A percentile compares a stretch with the other conserved stretches of the same genome.
Conservation (phyloP, 2,888 invertebrate species). For the Neocrepidodera transversa region DNA sequence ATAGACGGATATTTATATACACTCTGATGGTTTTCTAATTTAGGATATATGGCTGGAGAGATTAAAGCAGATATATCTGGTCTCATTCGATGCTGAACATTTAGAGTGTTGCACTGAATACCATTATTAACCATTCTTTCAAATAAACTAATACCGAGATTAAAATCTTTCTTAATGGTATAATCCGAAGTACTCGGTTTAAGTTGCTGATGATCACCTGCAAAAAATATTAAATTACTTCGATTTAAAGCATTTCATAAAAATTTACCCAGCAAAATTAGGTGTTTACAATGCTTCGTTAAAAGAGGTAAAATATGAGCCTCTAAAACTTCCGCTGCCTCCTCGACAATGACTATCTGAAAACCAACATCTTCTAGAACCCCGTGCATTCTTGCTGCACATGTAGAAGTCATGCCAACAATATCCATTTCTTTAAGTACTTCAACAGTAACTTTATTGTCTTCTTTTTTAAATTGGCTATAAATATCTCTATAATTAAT, state of each 20-base stretch:
- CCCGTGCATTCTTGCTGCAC: slow-evolving; percentile 72
- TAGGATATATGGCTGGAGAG: slow-evolving; percentile 73
- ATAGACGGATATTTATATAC: no score
- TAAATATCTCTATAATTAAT: no score
- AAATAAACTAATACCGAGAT: slow-evolving; percentile 72
- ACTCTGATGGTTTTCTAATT: no score
- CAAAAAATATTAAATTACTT: no score
- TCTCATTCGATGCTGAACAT: slow-evolving; percentile 80
- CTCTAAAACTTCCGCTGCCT: slow-evolving; percentile 89
- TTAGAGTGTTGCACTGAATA: slow-evolving; percentile 54
- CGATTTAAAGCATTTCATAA: no score
- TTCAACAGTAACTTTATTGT: no score
- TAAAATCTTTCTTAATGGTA: slow-evolving; percentile 56
- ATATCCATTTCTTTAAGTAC: no score
- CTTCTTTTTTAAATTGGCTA: no score
- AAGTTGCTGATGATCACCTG: slow-evolving; percentile 65
- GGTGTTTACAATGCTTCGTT: slow-evolving; percentile 75
- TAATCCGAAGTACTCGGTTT: slow-evolving; percentile 74
- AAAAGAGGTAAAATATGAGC: slow-evolving; percentile 73
- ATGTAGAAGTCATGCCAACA: slow-evolving; percentile 77
- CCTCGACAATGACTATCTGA: slow-evolving; percentile 81
- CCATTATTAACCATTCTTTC: slow-evolving; percentile 77
- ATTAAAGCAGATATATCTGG: slow-evolving; percentile 68
- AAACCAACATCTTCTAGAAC: slow-evolving; percentile 68
- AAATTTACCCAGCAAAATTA: slow-evolving; percentile 71